Base-by-base conservation (phyloP, 2,113 vertebrate species). In the Hippocampus barbouri region DNA sequence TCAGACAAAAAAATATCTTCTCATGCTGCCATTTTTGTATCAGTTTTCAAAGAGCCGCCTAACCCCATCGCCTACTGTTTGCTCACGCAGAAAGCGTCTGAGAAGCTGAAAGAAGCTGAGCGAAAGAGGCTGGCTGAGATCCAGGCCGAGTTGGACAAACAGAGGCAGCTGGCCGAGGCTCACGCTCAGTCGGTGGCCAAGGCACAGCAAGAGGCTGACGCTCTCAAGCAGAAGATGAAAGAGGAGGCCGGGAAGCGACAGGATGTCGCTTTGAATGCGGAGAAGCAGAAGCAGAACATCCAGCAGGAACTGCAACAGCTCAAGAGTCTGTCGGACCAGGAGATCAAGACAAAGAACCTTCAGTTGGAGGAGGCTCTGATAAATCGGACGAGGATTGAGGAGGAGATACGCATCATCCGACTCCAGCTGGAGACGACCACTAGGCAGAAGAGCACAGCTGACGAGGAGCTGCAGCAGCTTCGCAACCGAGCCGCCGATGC, bases 261-360 rank as follows among this genome's bases (percentile, higher is more conserved):
- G 70, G 94, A 93, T 15, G 95, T 94, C 0, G 95, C 95, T 0
- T 94, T 94, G 71, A 95, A 96, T 0, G 91, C 96, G 0, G 94
- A 95, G 73, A 94, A 97, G 71, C 97, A 98, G 89, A 98, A 98
- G 83, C 94, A 93, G 45, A 96, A 94, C 86, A 94, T 98, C n/a
- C 96, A 98, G 80, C 94, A 95, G 75, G 95, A 98, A 90, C 92
- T 98, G 75, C 86, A 93, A 30, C 94, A 98, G 11, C 90, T 98
- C 67, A 94, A 92, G 88, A 94, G 90, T 73, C 94, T 93, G 86
- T 97, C 96, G 0, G 95, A 98, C 41, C 90, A 92, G 1, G 95
- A 98, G 93, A 95, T 97, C 78, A 91, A 94, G 74, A 88, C 94
- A 70, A 98, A 97, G 89, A 92, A 83, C 11, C 92, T 91, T 68